Evolutionary conservation across 2,888 invertebrate genomes (phyloP).

Genomic region (Orthonevra nobilis): DNA sequence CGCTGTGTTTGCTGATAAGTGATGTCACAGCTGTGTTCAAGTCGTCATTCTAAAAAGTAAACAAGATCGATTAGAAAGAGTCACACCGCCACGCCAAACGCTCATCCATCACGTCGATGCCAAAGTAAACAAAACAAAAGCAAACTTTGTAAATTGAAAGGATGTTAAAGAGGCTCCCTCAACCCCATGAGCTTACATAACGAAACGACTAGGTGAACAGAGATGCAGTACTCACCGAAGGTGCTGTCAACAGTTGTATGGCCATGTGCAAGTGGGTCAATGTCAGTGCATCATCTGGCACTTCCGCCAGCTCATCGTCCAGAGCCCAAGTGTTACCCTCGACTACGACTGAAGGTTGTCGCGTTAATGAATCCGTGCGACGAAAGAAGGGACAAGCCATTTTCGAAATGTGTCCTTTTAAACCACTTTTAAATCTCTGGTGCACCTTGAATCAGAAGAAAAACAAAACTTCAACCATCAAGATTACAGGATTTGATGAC

Average conservation of each 20-base stretch:
- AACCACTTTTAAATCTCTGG: conserved; percentile 12
- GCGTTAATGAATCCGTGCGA: conserved; percentile 77
- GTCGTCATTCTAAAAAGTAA: conserved; percentile 82
- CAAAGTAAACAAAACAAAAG: conserved; percentile 1
- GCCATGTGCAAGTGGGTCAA: conserved; percentile 90
- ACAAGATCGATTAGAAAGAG: conserved; percentile 19
- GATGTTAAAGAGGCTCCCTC: too few species aligned
- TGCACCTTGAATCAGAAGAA: conserved; percentile 19
- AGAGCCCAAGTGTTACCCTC: conserved; percentile 77
- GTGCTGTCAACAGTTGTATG: conserved; percentile 89
- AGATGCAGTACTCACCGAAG: conserved; percentile 89
- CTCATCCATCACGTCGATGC: conserved; percentile 9
- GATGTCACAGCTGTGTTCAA: conserved; percentile 85
- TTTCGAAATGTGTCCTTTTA: conserved; percentile 62
- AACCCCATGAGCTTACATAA: too few species aligned
- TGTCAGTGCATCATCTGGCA: conserved; percentile 79
- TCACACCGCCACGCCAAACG: background rate
- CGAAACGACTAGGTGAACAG: too few species aligned
- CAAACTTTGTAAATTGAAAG: background rate
- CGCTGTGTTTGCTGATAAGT: conserved; percentile 84
- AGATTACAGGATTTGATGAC: conserved; percentile 23
- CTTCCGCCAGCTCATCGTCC: conserved; percentile 78
- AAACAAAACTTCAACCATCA: conserved; percentile 18
- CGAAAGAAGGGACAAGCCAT: conserved; percentile 80
- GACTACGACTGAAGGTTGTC: conserved; percentile 78